Conservation (phyloP, 2,797 vertebrate genomes). For the Sarcoramphus papa region DNA sequence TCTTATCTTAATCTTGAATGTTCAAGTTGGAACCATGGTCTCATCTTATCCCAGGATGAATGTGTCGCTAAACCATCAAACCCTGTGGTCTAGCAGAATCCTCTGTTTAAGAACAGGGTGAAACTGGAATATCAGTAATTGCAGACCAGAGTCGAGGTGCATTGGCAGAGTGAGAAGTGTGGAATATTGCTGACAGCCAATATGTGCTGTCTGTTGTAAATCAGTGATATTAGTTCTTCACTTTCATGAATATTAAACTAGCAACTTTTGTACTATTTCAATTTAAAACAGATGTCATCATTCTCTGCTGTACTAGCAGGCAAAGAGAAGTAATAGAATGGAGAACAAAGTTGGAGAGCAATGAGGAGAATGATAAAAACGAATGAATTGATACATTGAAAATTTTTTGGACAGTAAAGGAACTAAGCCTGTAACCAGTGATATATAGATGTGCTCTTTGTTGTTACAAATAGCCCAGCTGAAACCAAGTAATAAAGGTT, state of each 20-base stretch:
- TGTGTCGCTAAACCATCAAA: neutral
- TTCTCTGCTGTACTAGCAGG: neutral
- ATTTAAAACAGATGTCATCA: neutral
- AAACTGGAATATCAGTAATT: neutral
- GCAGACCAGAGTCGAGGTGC: neutral
- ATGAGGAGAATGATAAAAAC: neutral
- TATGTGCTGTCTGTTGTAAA: constrained; percentile 2
- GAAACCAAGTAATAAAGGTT: neutral
- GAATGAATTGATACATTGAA: neutral
- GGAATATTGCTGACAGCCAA: neutral
- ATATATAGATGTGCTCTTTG: neutral
- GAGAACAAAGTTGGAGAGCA: neutral
- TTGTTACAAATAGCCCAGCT: neutral
- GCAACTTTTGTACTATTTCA: neutral
- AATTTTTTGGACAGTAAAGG: neutral
- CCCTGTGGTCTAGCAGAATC: neutral
- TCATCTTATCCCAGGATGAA: neutral
- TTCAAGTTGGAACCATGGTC: neutral
- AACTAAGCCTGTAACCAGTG: neutral
- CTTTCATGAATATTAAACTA: constrained; percentile 13
- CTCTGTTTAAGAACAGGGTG: neutral
- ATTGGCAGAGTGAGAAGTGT: neutral
- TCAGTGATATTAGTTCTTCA: neutral
- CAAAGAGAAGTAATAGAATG: neutral
- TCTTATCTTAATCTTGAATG: neutral